A percentile compares a stretch with the other conserved stretches of the same genome.
These are phyloP conservation scores for Hylaeus volcanicus DNA, from an alignment of 1,140 invertebrate genomes.

Conservation along the genomic window DNA sequence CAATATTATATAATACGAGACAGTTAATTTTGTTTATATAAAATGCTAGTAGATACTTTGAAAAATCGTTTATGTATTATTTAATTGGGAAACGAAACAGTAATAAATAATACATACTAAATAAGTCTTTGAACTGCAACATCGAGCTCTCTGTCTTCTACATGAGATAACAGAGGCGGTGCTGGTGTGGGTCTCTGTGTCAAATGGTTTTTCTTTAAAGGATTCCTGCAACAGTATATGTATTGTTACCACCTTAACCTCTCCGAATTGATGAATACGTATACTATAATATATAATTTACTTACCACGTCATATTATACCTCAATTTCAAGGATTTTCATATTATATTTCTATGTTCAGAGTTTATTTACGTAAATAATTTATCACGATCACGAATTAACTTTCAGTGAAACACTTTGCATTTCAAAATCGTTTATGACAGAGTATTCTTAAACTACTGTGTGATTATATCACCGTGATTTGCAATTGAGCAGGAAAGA, in stretches of 20 bases:
- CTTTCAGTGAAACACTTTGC: no score
- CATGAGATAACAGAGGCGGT: constrained; percentile 68
- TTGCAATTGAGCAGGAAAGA: not conserved
- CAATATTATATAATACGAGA: not conserved
- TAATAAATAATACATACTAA: constrained; percentile 63
- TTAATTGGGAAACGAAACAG: not conserved
- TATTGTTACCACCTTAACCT: not conserved
- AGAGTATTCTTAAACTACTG: no score
- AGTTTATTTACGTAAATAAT: not conserved
- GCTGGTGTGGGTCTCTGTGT: constrained; percentile 72
- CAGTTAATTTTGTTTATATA: no score
- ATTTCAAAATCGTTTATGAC: not conserved
- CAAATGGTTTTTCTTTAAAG: constrained; percentile 70
- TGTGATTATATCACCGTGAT: not conserved
- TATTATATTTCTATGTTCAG: not conserved
- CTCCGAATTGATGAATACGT: not conserved
- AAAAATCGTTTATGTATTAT: not conserved
- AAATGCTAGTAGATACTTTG: no score
- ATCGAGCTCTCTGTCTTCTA: constrained; percentile 74
- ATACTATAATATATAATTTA: not conserved
- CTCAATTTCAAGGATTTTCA: not conserved
- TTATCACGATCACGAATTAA: not conserved
- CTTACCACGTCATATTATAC: constrained; percentile 61
- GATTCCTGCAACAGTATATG: constrained; percentile 64
- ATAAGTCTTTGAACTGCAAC: constrained; percentile 75